Percentiles rank a stretch among this genome's conserved stretches.
These are phyloP conservation scores for Lepisosteus osseus DNA, from an alignment of 2,113 vertebrate genomes.

Conservation along the genomic window DNA sequence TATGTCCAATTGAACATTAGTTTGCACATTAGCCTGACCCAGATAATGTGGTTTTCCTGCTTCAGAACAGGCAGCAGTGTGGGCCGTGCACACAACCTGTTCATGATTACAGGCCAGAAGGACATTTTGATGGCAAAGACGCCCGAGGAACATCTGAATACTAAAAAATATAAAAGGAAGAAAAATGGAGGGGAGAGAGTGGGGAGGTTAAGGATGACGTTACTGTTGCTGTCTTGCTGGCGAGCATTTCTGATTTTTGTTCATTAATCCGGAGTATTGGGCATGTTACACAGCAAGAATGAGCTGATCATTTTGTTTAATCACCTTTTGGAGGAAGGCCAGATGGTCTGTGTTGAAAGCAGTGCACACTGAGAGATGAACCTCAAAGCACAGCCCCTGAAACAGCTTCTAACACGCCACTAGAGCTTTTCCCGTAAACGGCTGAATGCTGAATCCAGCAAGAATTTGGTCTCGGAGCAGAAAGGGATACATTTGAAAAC, in stretches of 20 bases:
- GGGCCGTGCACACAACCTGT: slow-evolving; percentile 76
- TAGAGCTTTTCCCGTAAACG: slow-evolving; percentile 93
- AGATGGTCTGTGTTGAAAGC: slow-evolving; percentile 87
- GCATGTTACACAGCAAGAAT: slow-evolving; percentile 83
- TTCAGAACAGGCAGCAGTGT: slow-evolving; percentile 74
- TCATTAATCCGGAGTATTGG: slow-evolving; percentile 83
- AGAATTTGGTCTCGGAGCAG: slow-evolving; percentile 91
- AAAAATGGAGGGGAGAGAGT: slow-evolving; percentile 28
- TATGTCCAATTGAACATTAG: slow-evolving; percentile 85
- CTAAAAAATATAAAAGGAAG: slow-evolving; percentile 46
- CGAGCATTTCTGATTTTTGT: slow-evolving; percentile 45
- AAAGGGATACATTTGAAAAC: slow-evolving; percentile 98
- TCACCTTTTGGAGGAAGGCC: slow-evolving; percentile 95
- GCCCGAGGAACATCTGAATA: slow-evolving; percentile 77
- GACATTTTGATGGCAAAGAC: slow-evolving; percentile 77
- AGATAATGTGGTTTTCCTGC: slow-evolving; percentile 82
- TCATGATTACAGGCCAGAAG: slow-evolving; percentile 85
- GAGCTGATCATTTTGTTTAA: slow-evolving; percentile 98
- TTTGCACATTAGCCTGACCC: slow-evolving; percentile 84
- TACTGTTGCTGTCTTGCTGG: slow-evolving; percentile 63
- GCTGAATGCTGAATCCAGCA: slow-evolving; percentile 96
- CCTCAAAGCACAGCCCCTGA: slow-evolving; percentile 54
- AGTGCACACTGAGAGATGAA: slow-evolving; percentile 74
- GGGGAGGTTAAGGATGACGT: slow-evolving; percentile 28
- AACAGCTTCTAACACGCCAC: slow-evolving; percentile 83